Percentiles rank a stretch among this genome's conserved stretches.
Conservation (phyloP, 2,888 invertebrate species). For the Lepeophtheirus nordmannii region DNA sequence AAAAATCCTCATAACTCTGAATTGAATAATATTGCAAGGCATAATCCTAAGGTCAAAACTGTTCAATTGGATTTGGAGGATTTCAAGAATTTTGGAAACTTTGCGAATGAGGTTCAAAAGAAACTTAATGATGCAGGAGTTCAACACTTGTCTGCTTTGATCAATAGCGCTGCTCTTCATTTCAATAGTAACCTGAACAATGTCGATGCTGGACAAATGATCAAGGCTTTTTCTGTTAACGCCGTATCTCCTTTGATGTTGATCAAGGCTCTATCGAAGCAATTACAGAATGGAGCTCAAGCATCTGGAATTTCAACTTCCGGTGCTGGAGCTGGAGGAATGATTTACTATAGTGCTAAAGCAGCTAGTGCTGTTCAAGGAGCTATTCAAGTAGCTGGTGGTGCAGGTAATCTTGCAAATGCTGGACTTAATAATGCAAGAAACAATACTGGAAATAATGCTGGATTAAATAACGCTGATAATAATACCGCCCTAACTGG, state of each 20-base stretch:
- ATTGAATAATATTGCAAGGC: neutral
- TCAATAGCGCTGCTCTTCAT: neutral
- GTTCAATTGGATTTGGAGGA: neutral
- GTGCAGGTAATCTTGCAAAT: neutral
- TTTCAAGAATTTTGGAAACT: neutral
- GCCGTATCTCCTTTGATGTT: neutral
- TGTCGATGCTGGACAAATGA: neutral
- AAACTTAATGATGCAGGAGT: neutral
- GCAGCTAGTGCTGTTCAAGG: neutral
- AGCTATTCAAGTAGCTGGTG: neutral
- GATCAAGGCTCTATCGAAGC: conserved; percentile 5
- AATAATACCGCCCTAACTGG: too few relatives aligned
- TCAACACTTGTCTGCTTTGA: neutral
- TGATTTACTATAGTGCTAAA: neutral
- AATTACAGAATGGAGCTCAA: neutral
- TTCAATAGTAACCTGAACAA: neutral
- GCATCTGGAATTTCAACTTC: neutral
- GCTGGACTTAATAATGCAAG: neutral
- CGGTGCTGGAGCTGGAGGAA: neutral
- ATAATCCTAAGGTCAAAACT: neutral
- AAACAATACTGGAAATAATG: too few relatives aligned
- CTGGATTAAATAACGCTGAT: neutral
- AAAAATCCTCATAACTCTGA: neutral
- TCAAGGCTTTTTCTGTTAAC: neutral
- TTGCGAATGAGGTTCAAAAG: neutral